Evolutionary conservation across 2,797 vertebrate species (phyloP).

Genomic region (Austrolebias charrua): DNA sequence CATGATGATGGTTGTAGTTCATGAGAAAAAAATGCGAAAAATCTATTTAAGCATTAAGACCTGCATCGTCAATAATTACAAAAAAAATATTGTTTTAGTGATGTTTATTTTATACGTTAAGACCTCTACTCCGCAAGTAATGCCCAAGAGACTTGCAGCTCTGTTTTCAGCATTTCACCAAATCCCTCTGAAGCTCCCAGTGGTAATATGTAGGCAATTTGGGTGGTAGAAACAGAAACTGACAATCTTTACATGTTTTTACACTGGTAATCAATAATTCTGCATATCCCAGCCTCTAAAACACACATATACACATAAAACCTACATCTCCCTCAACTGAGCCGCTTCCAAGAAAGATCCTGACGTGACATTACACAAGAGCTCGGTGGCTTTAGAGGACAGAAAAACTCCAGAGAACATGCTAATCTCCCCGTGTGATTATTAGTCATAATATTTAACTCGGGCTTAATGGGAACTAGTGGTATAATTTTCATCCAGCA

Average conservation of each 20-base stretch:
- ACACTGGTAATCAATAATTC: conserved; percentile 59
- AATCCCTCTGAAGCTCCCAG: conserved; percentile 38
- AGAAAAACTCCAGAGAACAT: conserved; percentile 66
- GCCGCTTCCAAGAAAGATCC: conserved; percentile 72
- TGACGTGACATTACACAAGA: conserved; percentile 75
- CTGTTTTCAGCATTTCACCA: conserved; percentile 14
- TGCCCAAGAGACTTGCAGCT: conserved; percentile 35
- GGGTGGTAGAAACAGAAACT: conserved; percentile 32
- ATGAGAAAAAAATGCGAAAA: too few species aligned
- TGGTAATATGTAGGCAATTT: conserved; percentile 54
- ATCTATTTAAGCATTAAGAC: too few species aligned
- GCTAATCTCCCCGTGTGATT: conserved; percentile 72
- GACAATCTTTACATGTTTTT: conserved; percentile 43
- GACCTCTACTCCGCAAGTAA: conserved; percentile 46
- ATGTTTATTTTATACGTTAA: conserved; percentile 35
- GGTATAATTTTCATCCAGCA: conserved; percentile 62
- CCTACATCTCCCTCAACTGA: conserved; percentile 62
- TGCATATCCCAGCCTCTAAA: conserved; percentile 35
- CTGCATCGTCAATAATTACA: too few species aligned
- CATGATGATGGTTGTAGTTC: too few species aligned
- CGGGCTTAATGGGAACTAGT: conserved; percentile 64
- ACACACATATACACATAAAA: conserved; percentile 36
- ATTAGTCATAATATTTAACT: conserved; percentile 80
- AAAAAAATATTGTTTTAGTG: conserved; percentile 41
- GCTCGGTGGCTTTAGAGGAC: conserved; percentile 59